Conservation (phyloP, 2,113 vertebrate species). For the Cettia cetti region DNA sequence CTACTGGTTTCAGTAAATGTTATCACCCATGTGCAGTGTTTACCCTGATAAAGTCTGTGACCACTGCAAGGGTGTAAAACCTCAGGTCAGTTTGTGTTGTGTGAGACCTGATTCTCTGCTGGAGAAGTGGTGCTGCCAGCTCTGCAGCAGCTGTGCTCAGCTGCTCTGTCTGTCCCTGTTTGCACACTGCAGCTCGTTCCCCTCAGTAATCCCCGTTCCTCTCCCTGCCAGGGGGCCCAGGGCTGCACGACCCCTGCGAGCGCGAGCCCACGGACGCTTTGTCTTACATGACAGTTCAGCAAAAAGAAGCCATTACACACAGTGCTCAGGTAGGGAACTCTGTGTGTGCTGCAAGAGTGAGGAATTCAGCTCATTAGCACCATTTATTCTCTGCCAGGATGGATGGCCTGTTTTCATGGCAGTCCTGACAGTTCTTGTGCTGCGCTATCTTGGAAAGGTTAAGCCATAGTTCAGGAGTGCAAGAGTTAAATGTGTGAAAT, state of each 20-base stretch:
- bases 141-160: not conserved
- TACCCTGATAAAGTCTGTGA: not conserved
- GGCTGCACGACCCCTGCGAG: conserved; percentile 95
- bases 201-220: not conserved
- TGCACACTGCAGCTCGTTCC: not conserved
- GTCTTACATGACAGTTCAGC: conserved; percentile 85
- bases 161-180: not conserved
- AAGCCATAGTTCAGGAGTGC: not conserved
- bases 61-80: not conserved
- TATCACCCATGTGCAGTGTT: not conserved
- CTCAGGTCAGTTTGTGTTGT: not conserved
- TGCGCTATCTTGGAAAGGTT: not conserved
- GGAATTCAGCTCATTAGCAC: not conserved
- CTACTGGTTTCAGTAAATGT: not conserved
- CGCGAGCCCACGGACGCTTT: conserved; percentile 92
- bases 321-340: conserved; percentile 87
- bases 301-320: conserved; percentile 93
- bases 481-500: not conserved
- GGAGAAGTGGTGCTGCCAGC: not conserved
- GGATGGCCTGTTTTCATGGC: not conserved
- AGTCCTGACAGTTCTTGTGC: not conserved
- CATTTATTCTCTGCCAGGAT: not conserved
- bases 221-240: conserved; percentile 85
- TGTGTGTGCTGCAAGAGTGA: not conserved
- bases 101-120: not conserved